phyloP scores from a whole-genome alignment of 2,888 invertebrate genomes.

The Diadegma fenestrale region DNA sequence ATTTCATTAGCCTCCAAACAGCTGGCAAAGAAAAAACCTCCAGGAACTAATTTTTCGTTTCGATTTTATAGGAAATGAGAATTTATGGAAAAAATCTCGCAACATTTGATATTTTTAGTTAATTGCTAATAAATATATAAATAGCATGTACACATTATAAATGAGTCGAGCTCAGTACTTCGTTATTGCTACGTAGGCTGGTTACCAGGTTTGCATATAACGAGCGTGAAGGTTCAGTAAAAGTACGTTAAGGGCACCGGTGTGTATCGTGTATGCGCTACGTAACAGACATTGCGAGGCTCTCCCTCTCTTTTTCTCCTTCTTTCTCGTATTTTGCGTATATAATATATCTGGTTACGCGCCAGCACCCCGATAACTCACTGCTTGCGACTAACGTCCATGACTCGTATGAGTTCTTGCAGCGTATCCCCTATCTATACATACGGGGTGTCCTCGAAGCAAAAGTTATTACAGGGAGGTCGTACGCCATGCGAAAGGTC shows the following conservation, averaged over 20 bases:
- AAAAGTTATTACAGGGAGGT: slow-evolving; percentile 27
- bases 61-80: background rate
- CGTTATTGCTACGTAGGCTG: slow-evolving; percentile 4
- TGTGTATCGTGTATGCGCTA: slow-evolving; percentile 50
- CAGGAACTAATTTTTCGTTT: background rate
- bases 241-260: slow-evolving; percentile 67
- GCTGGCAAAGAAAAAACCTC: too few species aligned
- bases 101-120: background rate
- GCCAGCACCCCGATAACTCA: slow-evolving; percentile 64
- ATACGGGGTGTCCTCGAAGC: slow-evolving; percentile 39
- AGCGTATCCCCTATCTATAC: slow-evolving; percentile 17
- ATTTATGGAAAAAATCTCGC: background rate
- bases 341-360: slow-evolving; percentile 64
- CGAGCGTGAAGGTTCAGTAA: slow-evolving; percentile 54
- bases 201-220: slow-evolving; percentile 46
- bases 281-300: slow-evolving; percentile 44
- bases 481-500: slow-evolving; percentile 16
- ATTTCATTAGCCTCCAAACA: too few species aligned
- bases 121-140: background rate
- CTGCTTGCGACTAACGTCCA: slow-evolving; percentile 41
- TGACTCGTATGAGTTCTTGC: slow-evolving; percentile 29
- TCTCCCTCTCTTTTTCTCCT: background rate
- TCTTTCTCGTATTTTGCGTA: slow-evolving; percentile 11
- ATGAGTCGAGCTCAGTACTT: background rate
- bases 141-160: background rate